Conservation (phyloP, 2,113 vertebrate species). For the Phrynocephalus versicolor region DNA sequence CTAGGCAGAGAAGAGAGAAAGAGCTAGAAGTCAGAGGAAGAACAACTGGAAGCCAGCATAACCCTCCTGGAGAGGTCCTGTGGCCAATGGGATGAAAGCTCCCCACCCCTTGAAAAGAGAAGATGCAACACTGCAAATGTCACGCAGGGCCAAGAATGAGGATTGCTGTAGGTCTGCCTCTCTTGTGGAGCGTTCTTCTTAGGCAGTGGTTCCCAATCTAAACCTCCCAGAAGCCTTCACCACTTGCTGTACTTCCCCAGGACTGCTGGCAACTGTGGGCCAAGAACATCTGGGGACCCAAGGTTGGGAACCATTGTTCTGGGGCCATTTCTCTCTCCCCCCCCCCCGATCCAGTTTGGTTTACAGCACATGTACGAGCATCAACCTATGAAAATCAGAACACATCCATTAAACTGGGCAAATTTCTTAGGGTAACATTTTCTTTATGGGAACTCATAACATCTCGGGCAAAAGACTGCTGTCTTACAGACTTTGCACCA, state of each 20-base stretch:
- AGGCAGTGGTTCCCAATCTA: too few species aligned
- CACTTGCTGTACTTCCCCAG: too few species aligned
- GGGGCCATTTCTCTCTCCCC: too few species aligned
- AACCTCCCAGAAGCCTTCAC: too few species aligned
- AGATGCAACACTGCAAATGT: background rate
- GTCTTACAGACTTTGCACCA: background rate
- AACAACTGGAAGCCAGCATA: background rate
- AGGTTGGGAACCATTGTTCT: too few species aligned
- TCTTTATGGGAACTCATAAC: background rate
- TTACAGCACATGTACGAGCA: background rate
- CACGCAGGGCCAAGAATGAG: background rate
- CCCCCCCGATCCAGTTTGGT: too few species aligned
- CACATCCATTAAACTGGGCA: background rate
- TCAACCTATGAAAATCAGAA: background rate
- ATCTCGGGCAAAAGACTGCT: background rate
- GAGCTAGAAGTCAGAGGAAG: background rate
- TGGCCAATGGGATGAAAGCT: background rate
- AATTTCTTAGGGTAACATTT: background rate
- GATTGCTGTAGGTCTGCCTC: background rate
- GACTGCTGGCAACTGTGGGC: too few species aligned
- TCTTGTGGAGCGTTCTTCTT: background rate
- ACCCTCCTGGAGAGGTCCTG: background rate
- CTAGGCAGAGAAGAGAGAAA: constrained; percentile 35
- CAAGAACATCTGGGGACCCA: too few species aligned
- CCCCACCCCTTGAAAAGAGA: background rate